These are phyloP conservation scores for Cyprinella venusta DNA, from an alignment of 2,797 vertebrate species.

Conservation along the genomic window DNA sequence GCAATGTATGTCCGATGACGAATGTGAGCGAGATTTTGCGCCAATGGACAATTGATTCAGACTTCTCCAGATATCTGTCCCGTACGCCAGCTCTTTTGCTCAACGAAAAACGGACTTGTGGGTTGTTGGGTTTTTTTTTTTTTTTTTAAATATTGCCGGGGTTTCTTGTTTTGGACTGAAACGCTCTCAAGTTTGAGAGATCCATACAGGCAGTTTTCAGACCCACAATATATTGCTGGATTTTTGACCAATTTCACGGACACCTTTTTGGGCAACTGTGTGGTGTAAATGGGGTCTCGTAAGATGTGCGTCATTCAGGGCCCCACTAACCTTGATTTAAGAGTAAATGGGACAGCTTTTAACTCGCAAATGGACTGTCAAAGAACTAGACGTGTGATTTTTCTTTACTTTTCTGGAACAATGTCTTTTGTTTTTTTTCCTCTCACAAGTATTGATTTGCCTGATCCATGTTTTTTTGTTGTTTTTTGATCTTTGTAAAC, in stretches of 20 bases:
- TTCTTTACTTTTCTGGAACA: conserved; percentile 18
- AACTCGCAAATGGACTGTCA: conserved; percentile 48
- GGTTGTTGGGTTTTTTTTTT: background rate
- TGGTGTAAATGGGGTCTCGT: conserved; percentile 32
- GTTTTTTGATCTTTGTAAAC: conserved; percentile 29
- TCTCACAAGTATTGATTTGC: conserved; percentile 30
- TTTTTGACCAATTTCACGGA: conserved; percentile 56
- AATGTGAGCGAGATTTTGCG: conserved; percentile 34
- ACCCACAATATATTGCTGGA: conserved; percentile 46
- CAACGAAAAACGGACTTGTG: conserved; percentile 52
- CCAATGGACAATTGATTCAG: conserved; percentile 54
- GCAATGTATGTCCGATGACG: conserved; percentile 47
- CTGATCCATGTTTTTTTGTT: conserved; percentile 35
- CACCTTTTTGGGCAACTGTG: conserved; percentile 39
- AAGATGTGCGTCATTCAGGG: conserved; percentile 43
- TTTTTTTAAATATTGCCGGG: conserved; percentile 17
- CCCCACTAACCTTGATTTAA: conserved; percentile 41
- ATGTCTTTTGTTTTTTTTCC: conserved; percentile 31
- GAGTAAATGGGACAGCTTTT: conserved; percentile 38
- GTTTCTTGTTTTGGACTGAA: conserved; percentile 71
- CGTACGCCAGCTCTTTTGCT: conserved; percentile 14
- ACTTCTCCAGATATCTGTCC: conserved; percentile 13
- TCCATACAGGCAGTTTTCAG: conserved; percentile 43
- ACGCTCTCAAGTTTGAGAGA: conserved; percentile 34
- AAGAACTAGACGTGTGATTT: conserved; percentile 40